Percentiles rank a stretch among this genome's conserved stretches.
Conservation (phyloP, 2,113 vertebrate genomes). For the Grallaria varia region DNA sequence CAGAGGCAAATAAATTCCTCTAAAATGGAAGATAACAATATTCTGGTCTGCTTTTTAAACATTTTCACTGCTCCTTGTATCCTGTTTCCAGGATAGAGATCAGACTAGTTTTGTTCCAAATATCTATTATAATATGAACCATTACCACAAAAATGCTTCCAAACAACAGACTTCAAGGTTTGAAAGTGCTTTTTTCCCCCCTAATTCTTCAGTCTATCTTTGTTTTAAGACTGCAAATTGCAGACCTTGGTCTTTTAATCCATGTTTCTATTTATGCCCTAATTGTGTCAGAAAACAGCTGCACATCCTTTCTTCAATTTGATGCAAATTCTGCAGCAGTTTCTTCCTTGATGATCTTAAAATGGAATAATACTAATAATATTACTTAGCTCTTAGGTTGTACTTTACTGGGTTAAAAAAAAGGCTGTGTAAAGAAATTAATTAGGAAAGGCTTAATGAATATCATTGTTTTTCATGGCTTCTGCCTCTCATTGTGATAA, state of each 20-base stretch:
- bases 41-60: background rate
- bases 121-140: background rate
- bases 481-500: slow-evolving; percentile 19
- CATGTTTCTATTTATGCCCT: background rate
- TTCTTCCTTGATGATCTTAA: background rate
- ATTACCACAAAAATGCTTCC: background rate
- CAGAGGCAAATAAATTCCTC: background rate
- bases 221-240: background rate
- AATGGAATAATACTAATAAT: background rate
- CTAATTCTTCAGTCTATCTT: background rate
- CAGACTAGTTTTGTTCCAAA: background rate
- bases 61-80: background rate
- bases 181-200: background rate
- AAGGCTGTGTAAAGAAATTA: background rate
- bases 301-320: background rate
- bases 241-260: background rate
- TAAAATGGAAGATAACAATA: background rate
- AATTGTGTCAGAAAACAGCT: background rate
- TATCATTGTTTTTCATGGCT: slow-evolving; percentile 13
- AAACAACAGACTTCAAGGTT: background rate
- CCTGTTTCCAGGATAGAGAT: background rate
- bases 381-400: background rate
- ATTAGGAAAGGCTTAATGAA: slow-evolving; percentile 3
- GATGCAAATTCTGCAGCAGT: background rate
- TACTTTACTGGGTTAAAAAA: background rate